Evolutionary conservation across 2,113 vertebrate species (phyloP), one percentile per base, ranked within the genome.

Genomic region (Odobenus rosmarus): DNA sequence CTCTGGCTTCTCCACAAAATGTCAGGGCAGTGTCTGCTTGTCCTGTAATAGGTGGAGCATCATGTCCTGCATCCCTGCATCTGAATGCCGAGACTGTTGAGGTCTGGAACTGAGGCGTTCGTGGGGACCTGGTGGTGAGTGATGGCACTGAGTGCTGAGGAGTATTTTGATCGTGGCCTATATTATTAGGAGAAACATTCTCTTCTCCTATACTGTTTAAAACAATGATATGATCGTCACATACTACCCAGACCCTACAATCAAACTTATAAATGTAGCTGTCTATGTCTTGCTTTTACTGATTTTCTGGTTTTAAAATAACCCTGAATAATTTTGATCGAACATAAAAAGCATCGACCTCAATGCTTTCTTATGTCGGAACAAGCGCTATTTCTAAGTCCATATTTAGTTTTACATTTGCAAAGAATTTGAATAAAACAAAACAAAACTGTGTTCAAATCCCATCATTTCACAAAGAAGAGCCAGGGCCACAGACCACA

Each of bases 31-130:
- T 9, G 4, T 26, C n/a, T 93, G 13, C 3, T 76, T 19, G 21
- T 26, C 31, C 33, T 61, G 33, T 4, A 18, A 19, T 4, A 7
- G 33, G 64, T 9, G 67, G 8, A 10, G 18, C 7, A 69, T 19
- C 33, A 13, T 1, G 4, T 53, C 59, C 28, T 46, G 0, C n/a
- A 5, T 61, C 53, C 13, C 0, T 1, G 10, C 4, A 21, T 28
- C n/a, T 53, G 31, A 16, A 9, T 36, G 64, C 57, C 15, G 7
- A 84, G 28, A 64, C 2, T 23, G 26, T 10, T 13, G 39, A 42
- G 33, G 55, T 62, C 36, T 21, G 31, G 42, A 19, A 18, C 13
- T 6, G 31, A 59, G 26, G 36, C 8, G 9, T 0, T 15, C 7
- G 1, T 28, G 7, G 6, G 16, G 10, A 7, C 14, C 16, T 4